Conservation (phyloP, 2,888 invertebrate species). For the Tachina fera region DNA sequence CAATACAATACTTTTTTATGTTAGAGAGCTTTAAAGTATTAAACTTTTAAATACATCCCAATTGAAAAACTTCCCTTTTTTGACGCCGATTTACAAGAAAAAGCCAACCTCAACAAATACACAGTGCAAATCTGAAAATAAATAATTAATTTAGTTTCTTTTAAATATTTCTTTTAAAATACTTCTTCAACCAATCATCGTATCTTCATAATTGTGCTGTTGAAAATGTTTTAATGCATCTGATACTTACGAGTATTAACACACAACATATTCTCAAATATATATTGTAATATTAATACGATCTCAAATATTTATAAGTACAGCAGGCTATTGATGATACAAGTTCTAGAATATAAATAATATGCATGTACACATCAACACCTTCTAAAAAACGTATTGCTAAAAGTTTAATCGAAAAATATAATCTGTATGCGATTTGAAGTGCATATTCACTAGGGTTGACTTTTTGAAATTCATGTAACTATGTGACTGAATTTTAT, state of each 20-base stretch:
- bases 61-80: no score
- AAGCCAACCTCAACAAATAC: no score
- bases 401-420: conserved; percentile 8
- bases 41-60: no score
- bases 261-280: conserved; percentile 1
- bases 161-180: neutral
- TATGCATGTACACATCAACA: neutral
- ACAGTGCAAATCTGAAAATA: no score
- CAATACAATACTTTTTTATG: no score
- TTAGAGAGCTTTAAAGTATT: no score
- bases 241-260: conserved; percentile 11
- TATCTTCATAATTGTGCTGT: neutral
- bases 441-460: conserved; percentile 11
- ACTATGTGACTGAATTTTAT: neutral
- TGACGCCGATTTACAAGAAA: no score
- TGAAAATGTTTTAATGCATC: conserved; percentile 18
- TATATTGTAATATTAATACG: conserved; percentile 26
- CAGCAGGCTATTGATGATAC: conserved; percentile 10
- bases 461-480: neutral
- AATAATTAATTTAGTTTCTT: neutral
- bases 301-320: conserved; percentile 55
- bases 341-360: conserved; percentile 2
- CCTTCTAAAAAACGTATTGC: neutral
- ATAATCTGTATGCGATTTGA: neutral
- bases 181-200: neutral